Percentiles rank a stretch among this genome's conserved stretches.
phyloP scores from a whole-genome alignment of 2,113 vertebrate genomes.

The Gymnarchus niloticus region DNA sequence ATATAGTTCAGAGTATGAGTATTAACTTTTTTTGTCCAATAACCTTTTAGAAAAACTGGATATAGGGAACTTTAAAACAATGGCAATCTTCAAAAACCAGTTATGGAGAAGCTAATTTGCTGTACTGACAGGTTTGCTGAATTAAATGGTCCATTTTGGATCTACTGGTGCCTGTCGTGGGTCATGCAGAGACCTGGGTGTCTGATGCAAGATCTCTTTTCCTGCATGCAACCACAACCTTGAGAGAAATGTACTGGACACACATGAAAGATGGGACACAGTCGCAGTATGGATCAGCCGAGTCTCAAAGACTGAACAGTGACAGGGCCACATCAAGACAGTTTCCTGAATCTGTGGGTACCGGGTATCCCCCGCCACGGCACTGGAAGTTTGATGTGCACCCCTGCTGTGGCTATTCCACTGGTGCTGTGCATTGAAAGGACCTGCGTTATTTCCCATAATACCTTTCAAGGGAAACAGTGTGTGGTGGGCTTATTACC shows the following conservation, averaged over 20 bases:
- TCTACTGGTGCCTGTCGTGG: neutral
- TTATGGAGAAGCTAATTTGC: neutral
- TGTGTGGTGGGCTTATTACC: neutral
- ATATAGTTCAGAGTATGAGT: neutral
- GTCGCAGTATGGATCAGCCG: neutral
- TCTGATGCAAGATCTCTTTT: neutral
- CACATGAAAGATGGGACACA: neutral
- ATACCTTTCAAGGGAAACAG: neutral
- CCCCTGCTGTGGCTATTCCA: neutral
- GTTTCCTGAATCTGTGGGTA: neutral
- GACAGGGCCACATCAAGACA: neutral
- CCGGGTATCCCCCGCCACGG: neutral
- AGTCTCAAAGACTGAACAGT: neutral
- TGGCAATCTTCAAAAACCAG: neutral
- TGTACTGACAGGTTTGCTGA: neutral
- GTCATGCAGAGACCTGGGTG: neutral
- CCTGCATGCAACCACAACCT: neutral
- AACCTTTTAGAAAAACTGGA: neutral
- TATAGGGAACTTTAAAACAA: neutral
- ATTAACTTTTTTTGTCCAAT: neutral
- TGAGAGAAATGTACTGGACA: neutral
- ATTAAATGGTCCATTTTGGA: neutral
- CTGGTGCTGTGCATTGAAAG: neutral
- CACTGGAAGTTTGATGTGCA: neutral
- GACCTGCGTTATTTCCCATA: neutral